Percentiles rank a stretch among this genome's conserved stretches.
Evolutionary conservation across 2,888 invertebrate species (phyloP).

Genomic region (Pseudanteris insignis): DNA sequence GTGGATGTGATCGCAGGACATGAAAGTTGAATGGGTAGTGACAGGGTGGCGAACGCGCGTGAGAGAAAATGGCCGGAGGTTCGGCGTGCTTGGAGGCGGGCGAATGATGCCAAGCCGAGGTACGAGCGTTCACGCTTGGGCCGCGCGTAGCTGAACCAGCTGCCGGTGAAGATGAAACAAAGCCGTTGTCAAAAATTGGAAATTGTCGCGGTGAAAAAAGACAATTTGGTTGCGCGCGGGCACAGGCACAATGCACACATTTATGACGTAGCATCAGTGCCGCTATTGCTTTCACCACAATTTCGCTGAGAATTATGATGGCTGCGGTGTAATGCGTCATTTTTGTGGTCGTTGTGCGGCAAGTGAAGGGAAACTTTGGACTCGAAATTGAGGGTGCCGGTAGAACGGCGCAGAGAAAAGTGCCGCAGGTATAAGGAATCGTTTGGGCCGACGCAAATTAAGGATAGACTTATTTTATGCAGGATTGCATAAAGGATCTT

Average conservation of each 20-base stretch:
- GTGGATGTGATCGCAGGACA: too few relatives aligned
- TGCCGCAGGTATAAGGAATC: background rate
- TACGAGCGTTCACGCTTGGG: conserved; percentile 25
- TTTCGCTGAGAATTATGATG: conserved; percentile 24
- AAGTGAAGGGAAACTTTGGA: conserved; percentile 6
- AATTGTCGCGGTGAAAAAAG: conserved; percentile 13
- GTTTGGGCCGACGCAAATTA: background rate
- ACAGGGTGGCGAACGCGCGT: too few relatives aligned
- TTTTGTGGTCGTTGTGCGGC: conserved; percentile 24
- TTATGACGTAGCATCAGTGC: conserved; percentile 15
- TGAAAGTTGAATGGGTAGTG: too few relatives aligned
- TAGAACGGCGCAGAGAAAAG: background rate
- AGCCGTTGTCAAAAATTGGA: conserved; percentile 21
- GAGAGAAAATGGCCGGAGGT: conserved; percentile 30
- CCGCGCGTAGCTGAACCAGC: too few relatives aligned
- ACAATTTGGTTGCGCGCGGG: too few relatives aligned
- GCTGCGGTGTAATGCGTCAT: conserved; percentile 31
- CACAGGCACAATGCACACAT: conserved; percentile 36
- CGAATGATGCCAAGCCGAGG: conserved; percentile 23
- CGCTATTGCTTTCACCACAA: conserved; percentile 26
- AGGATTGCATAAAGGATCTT: conserved; percentile 9
- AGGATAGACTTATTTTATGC: too few relatives aligned
- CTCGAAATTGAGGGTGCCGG: background rate
- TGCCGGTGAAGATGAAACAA: conserved; percentile 14
- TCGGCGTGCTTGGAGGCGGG: too few relatives aligned